phyloP scores from a whole-genome alignment of 2,113 vertebrate species.

The Nyctibius bracteatus region DNA sequence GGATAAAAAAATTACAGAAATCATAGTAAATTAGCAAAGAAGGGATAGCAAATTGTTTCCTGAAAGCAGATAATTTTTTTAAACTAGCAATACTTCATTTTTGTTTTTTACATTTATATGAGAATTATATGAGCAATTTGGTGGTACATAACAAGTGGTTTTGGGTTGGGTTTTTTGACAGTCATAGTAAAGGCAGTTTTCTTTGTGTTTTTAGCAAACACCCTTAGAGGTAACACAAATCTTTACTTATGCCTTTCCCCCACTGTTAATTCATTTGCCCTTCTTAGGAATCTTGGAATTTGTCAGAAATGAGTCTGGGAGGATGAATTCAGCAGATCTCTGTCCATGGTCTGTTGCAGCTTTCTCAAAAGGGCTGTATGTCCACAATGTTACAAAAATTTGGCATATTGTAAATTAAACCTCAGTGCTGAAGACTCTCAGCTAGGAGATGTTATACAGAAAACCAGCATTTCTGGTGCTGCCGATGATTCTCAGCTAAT shows the following conservation, averaged over 20 bases:
- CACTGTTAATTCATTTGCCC: not conserved
- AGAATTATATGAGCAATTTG: not conserved
- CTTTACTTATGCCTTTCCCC: not conserved
- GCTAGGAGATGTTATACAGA: not conserved
- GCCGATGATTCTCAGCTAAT: conserved; percentile 44
- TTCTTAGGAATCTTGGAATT: not conserved
- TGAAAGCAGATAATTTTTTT: not conserved
- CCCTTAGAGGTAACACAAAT: not conserved
- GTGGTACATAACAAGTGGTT: not conserved
- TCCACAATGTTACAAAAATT: not conserved
- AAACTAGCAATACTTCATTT: not conserved
- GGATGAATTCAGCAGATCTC: conserved; percentile 2
- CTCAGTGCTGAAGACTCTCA: not conserved
- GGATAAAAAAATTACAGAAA: not conserved
- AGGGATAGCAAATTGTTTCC: not conserved
- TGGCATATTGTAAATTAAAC: not conserved
- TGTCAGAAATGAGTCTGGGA: not conserved
- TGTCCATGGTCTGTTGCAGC: conserved; percentile 16
- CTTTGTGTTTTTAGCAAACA: not conserved
- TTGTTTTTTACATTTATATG: not conserved
- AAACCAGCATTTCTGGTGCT: conserved; percentile 27
- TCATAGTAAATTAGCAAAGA: not conserved
- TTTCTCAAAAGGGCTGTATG: not conserved
- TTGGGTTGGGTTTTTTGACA: not conserved
- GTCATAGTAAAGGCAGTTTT: not conserved